Base-by-base conservation (phyloP, 1,140 invertebrate species). In the Drosophila setifemur region DNA sequence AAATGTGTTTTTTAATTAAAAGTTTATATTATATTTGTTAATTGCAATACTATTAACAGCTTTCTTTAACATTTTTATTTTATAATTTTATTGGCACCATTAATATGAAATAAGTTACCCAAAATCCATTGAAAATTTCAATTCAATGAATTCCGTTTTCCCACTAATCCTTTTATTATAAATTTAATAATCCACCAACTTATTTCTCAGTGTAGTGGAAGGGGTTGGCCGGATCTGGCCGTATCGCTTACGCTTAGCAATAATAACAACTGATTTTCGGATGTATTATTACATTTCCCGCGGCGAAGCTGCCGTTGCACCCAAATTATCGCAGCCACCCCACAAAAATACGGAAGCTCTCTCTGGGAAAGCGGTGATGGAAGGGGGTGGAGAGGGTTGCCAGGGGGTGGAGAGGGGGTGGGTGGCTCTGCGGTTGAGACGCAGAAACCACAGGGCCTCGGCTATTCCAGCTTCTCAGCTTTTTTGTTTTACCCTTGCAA, bases 241-340 rank as follows among this genome's bases (percentile, higher is more conserved):
- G 68, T 82, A 83, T 83, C 78, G 78, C 72, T 83, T 83, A 77
- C 78, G 78, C 69, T 83, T 77, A 83, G 68, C 69, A 83, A 83
- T 77, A 83, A 82, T 82, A 83, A 83, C 78, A 83, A 83, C 78
- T 83, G 78, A 83, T 83, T 83, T 83, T 83, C 78, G 79, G 73
- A 83, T 83, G 79, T 83, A 83, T 83, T 83, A 83, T 83, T 83
- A 74, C 73, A 74, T 83, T 83, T 83, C 79, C 79, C 79, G 79
- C 60, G 64, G 79, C 66, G 77, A 63, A n/a, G n/a, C 11, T 44
- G 74, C 48, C 44, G 69, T 52, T 61, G 72, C 77, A 82, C 72
- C 77, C 77, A 82, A 82, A 82, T 82, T 82, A 82, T 82, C 77
- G 61, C 77, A 82, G 77, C 77, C 66, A 76, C 78, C 78, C 77